These are phyloP conservation scores for Apodemia mormo DNA, from an alignment of 2,888 invertebrate genomes.

Conservation along the genomic window DNA sequence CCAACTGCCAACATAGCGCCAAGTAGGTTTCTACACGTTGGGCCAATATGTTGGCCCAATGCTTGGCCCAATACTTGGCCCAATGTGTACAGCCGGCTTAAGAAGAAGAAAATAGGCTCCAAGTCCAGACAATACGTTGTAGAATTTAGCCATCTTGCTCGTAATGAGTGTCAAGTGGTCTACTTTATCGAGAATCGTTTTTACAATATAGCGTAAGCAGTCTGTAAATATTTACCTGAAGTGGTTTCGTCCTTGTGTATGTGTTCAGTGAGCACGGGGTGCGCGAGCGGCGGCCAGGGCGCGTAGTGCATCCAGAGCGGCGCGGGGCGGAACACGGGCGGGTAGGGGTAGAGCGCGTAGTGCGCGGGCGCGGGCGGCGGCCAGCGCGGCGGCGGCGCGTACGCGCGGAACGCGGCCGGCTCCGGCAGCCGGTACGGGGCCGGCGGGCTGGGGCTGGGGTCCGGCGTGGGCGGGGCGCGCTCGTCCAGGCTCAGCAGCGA, in stretches of 20 bases:
- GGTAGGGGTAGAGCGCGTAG: slow-evolving; percentile 70
- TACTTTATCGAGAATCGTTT: too few species aligned
- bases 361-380: slow-evolving; percentile 55
- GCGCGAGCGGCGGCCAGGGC: slow-evolving; percentile 77
- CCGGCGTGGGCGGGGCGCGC: slow-evolving; percentile 64
- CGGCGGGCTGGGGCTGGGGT: slow-evolving; percentile 71
- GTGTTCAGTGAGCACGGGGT: slow-evolving; percentile 72
- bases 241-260: slow-evolving; percentile 82
- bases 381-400: slow-evolving; percentile 43
- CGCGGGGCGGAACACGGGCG: slow-evolving; percentile 58
- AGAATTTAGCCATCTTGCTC: too few species aligned
- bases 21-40: too few species aligned
- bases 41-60: too few species aligned
- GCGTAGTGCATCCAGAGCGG: slow-evolving; percentile 70
- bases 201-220: neutral
- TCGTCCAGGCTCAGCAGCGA: slow-evolving; percentile 88
- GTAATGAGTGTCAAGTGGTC: too few species aligned
- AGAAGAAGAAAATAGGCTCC: too few species aligned
- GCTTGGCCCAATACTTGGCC: too few species aligned
- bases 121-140: too few species aligned
- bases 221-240: slow-evolving; percentile 64
- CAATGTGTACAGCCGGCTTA: too few species aligned
- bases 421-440: slow-evolving; percentile 71
- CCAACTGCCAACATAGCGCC: too few species aligned
- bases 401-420: slow-evolving; percentile 50